These are phyloP conservation scores for Poeciliopsis turrubarensis DNA, from an alignment of 2,113 vertebrate genomes.

Conservation along the genomic window DNA sequence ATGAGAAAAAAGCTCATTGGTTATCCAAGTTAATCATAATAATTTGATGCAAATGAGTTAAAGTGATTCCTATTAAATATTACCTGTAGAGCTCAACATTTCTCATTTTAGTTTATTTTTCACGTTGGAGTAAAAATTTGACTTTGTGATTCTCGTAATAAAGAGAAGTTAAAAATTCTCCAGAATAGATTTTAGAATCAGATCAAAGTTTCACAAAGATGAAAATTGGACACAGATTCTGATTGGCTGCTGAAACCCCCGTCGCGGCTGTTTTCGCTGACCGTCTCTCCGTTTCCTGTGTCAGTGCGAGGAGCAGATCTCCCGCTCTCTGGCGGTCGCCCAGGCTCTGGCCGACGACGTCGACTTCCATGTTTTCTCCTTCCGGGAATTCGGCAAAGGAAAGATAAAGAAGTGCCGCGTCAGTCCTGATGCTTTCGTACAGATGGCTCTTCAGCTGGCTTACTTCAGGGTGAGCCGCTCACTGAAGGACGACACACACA, in stretches of 20 bases:
- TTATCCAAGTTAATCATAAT: too few species aligned
- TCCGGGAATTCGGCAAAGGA: conserved; percentile 89
- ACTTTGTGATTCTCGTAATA: too few species aligned
- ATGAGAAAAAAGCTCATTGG: too few species aligned
- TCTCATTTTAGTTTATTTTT: too few species aligned
- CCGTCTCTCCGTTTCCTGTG: conserved; percentile 10
- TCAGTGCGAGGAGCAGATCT: conserved; percentile 78
- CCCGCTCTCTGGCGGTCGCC: conserved; percentile 83
- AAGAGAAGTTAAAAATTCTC: too few species aligned
- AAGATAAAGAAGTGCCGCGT: conserved; percentile 88
- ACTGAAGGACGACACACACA: neutral
- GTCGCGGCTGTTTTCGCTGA: neutral
- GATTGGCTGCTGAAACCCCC: neutral
- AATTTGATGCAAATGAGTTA: too few species aligned
- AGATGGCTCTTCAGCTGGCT: conserved; percentile 92
- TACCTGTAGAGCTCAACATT: too few species aligned
- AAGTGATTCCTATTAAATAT: too few species aligned
- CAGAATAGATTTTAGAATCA: too few species aligned
- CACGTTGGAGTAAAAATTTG: too few species aligned
- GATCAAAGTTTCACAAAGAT: neutral
- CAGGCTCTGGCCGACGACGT: conserved; percentile 86
- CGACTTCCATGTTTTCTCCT: conserved; percentile 87
- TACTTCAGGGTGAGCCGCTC: conserved; percentile 87
- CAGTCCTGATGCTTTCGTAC: conserved; percentile 93
- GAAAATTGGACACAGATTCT: too few species aligned